Percentiles rank a stretch among this genome's conserved stretches.
Conservation (phyloP, 2,797 vertebrate genomes). For the Epinephelus coioides region DNA sequence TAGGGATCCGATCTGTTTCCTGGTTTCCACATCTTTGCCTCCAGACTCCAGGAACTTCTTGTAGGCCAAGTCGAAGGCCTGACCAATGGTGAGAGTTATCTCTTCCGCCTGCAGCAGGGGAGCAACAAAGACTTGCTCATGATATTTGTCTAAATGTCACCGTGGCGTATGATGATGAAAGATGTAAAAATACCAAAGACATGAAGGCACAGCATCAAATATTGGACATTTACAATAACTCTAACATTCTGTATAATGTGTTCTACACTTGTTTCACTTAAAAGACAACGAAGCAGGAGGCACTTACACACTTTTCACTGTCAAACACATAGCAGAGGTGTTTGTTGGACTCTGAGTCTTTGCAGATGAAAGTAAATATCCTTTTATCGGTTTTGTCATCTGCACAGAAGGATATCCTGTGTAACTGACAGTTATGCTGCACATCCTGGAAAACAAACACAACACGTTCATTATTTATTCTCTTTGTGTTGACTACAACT, state of each 20-base stretch:
- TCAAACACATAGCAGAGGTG: slow-evolving; percentile 99
- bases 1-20: slow-evolving; percentile 96
- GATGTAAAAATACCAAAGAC: neutral
- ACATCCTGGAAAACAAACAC: slow-evolving; percentile 89
- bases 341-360: slow-evolving; percentile 98
- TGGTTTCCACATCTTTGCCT: slow-evolving; percentile 98
- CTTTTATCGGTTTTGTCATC: slow-evolving; percentile 99
- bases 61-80: slow-evolving; percentile 98
- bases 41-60: slow-evolving; percentile 99
- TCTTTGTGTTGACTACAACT: neutral
- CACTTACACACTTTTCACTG: slow-evolving; percentile 99
- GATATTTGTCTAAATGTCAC: neutral
- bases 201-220: neutral
- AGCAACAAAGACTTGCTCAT: slow-evolving; percentile 1
- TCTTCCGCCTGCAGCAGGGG: slow-evolving; percentile 91
- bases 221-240: neutral
- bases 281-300: neutral
- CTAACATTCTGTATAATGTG: neutral
- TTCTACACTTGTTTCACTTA: neutral
- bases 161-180: too few species aligned
- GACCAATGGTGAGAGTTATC: slow-evolving; percentile 98
- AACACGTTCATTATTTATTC: slow-evolving; percentile 17
- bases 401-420: slow-evolving; percentile 98
- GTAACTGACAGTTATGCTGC: slow-evolving; percentile 96
- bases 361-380: slow-evolving; percentile 99